phyloP scores from a whole-genome alignment of 2,113 vertebrate species.

The Rattus norvegicus region DNA sequence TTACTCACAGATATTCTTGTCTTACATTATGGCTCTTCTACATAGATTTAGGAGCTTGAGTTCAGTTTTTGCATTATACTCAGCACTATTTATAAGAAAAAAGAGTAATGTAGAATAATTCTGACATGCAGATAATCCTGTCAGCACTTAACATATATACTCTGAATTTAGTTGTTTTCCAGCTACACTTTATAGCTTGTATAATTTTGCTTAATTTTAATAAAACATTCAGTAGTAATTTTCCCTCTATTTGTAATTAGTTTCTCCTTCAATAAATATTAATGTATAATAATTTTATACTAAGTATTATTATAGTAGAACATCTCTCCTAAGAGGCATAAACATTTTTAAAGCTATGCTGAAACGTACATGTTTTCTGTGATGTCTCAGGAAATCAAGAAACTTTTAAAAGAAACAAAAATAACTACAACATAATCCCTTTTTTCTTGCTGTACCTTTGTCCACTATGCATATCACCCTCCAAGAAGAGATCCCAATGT shows the following conservation, averaged over 20 bases:
- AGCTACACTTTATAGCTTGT: neutral
- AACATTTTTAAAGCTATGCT: neutral
- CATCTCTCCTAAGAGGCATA: neutral
- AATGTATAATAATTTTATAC: neutral
- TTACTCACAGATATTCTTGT: neutral
- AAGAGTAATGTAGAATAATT: neutral
- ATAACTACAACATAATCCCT: neutral
- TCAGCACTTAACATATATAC: neutral
- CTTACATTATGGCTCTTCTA: neutral
- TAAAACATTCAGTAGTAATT: neutral
- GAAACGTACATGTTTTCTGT: neutral
- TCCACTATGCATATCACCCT: neutral
- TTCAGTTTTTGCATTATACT: neutral
- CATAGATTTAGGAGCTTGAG: neutral
- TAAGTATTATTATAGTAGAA: neutral
- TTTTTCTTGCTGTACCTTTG: neutral
- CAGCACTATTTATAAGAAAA: neutral
- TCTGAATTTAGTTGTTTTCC: neutral
- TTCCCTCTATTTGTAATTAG: neutral
- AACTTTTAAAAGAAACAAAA: neutral
- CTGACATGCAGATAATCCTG: neutral
- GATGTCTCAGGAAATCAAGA: neutral
- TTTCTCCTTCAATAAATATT: neutral
- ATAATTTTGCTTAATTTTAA: neutral
- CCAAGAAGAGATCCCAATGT: no score